These are phyloP conservation scores for Enteromius unitaeniatus DNA, from an alignment of 2,797 vertebrate species.

Conservation along the genomic window DNA sequence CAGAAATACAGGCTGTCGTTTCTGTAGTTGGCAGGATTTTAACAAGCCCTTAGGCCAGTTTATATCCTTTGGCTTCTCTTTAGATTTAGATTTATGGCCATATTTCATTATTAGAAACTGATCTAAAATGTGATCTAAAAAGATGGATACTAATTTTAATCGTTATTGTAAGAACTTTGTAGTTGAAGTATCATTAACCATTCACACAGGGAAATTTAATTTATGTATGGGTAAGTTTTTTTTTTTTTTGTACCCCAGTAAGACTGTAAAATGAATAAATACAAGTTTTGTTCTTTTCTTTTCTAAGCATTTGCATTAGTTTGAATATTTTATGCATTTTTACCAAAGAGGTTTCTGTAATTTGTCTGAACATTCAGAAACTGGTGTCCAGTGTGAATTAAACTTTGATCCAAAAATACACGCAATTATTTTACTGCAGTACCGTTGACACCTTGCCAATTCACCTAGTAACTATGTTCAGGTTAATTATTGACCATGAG, in stretches of 20 bases:
- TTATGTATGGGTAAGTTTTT: background rate
- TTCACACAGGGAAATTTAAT: background rate
- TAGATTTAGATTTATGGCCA: background rate
- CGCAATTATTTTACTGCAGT: background rate
- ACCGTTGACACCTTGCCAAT: background rate
- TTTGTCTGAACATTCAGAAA: background rate
- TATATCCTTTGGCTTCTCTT: constrained; percentile 15
- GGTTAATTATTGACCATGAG: background rate
- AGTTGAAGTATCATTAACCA: background rate
- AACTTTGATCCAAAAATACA: background rate
- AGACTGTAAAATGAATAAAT: background rate
- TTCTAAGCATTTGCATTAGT: background rate
- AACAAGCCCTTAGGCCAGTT: constrained; percentile 7
- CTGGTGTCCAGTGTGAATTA: background rate
- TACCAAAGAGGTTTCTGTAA: background rate
- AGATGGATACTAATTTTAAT: background rate
- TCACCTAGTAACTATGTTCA: background rate
- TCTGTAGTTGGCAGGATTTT: background rate
- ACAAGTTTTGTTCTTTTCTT: too few relatives aligned
- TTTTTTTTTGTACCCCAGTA: background rate
- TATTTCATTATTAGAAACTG: background rate
- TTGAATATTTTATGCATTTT: background rate
- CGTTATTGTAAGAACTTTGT: background rate
- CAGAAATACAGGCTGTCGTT: constrained; percentile 36
- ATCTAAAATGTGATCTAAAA: constrained; percentile 19